Evolutionary conservation across 2,113 vertebrate genomes (phyloP).

Genomic region (Hydropotes inermis): DNA sequence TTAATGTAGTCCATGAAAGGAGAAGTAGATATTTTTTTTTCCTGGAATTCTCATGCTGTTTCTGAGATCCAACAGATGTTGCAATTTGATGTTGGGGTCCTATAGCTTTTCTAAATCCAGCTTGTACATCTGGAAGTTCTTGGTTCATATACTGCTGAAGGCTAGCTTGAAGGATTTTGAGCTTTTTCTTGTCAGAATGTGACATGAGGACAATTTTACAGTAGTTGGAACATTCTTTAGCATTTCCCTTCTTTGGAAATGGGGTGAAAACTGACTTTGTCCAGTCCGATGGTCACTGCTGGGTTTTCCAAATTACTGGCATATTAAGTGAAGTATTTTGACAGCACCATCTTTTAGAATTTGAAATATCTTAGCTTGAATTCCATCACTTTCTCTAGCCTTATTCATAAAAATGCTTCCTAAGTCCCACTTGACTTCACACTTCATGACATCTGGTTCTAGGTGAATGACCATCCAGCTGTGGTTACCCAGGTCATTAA

Average conservation of each 20-base stretch:
- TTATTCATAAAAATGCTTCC: neutral
- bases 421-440: neutral
- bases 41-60: neutral
- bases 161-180: neutral
- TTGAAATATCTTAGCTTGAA: neutral
- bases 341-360: neutral
- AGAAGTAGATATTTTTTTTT: neutral
- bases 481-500: neutral
- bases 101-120: neutral
- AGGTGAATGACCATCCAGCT: neutral
- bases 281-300: neutral
- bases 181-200: neutral
- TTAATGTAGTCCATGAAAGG: neutral
- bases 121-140: neutral
- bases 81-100: neutral
- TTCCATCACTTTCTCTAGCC: neutral
- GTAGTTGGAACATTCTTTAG: neutral
- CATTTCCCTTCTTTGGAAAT: neutral
- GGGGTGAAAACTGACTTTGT: neutral
- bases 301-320: neutral
- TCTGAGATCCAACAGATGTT: neutral
- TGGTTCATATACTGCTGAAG: neutral
- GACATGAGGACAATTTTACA: neutral
- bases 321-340: neutral
- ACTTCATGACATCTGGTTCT: neutral